phyloP scores from a whole-genome alignment of 1,140 invertebrate genomes.

The Triops cancriformis region DNA sequence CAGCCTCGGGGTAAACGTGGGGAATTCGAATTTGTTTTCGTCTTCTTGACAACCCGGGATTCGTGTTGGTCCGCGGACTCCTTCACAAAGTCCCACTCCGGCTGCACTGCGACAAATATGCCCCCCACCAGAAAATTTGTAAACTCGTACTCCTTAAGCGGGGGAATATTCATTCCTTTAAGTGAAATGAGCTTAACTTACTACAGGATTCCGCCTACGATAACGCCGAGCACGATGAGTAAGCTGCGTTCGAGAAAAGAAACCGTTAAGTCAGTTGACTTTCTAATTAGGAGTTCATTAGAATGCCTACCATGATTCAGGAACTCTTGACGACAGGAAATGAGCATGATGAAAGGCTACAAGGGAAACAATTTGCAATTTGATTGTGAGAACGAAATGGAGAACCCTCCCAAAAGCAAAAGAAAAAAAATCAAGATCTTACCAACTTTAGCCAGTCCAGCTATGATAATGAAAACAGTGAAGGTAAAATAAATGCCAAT shows the following conservation, averaged over 20 bases:
- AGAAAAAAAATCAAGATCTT: conserved; percentile 37
- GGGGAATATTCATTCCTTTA: conserved; percentile 22
- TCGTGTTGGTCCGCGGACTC: conserved; percentile 19
- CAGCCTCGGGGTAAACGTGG: conserved; percentile 36
- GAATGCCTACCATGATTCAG: conserved; percentile 41
- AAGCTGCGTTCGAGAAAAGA: not conserved
- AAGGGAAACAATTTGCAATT: conserved; percentile 27
- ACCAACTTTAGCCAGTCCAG: conserved; percentile 55
- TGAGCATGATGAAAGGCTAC: conserved; percentile 41
- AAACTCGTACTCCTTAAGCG: conserved; percentile 33
- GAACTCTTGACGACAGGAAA: conserved; percentile 40
- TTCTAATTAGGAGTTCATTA: conserved; percentile 31
- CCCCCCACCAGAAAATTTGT: conserved; percentile 37
- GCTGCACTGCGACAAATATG: conserved; percentile 29
- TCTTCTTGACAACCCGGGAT: conserved; percentile 23
- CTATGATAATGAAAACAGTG: conserved; percentile 49
- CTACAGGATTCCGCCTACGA: conserved; percentile 33
- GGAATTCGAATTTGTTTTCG: conserved; percentile 30
- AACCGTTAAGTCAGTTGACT: not conserved
- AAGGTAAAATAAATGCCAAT: conserved; percentile 51
- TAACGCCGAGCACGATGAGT: conserved; percentile 38
- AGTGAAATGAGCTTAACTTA: conserved; percentile 21
- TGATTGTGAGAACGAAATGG: conserved; percentile 13
- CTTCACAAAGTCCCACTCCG: conserved; percentile 23
- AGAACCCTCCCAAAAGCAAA: conserved; percentile 28